Evolutionary conservation across 2,888 invertebrate species (phyloP).

Genomic region (Papilio demoleus): DNA sequence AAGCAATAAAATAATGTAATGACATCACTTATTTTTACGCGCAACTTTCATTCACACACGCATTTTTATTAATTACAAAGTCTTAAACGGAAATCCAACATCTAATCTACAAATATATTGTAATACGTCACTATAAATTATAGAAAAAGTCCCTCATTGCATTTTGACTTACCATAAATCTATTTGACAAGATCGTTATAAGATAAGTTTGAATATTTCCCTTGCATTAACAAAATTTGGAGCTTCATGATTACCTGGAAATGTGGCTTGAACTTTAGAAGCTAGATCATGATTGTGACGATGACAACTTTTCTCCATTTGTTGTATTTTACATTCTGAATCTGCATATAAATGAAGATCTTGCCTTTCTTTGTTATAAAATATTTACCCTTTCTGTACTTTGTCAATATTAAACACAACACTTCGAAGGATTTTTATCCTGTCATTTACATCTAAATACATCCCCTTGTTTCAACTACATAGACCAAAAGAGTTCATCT

Average conservation of each 20-base stretch:
- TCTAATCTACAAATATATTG: background rate
- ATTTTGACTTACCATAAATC: slow-evolving; percentile 21
- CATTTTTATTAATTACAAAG: slow-evolving; percentile 13
- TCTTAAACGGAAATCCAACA: slow-evolving; percentile 18
- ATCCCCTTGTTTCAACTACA: background rate
- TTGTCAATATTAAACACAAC: background rate
- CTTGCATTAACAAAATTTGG: slow-evolving; percentile 24
- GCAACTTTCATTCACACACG: slow-evolving; percentile 16
- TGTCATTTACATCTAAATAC: background rate
- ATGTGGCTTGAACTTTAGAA: slow-evolving; percentile 10
- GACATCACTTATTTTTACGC: slow-evolving; percentile 13
- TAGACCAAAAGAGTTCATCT: background rate
- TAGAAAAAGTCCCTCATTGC: slow-evolving; percentile 10
- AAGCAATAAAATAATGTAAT: slow-evolving; percentile 12
- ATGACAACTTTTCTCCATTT: slow-evolving; percentile 1
- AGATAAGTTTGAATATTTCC: slow-evolving; percentile 20
- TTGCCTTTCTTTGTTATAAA: background rate
- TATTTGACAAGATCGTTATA: slow-evolving; percentile 23
- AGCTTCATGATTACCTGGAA: slow-evolving; percentile 16
- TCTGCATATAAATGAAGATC: slow-evolving; percentile 26
- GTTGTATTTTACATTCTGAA: slow-evolving; percentile 16
- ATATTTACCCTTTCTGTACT: background rate
- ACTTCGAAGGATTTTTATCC: background rate
- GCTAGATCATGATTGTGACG: slow-evolving; percentile 7
- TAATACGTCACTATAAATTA: slow-evolving; percentile 13